phyloP scores from a whole-genome alignment of 2,113 vertebrate genomes.

The Zeus faber region DNA sequence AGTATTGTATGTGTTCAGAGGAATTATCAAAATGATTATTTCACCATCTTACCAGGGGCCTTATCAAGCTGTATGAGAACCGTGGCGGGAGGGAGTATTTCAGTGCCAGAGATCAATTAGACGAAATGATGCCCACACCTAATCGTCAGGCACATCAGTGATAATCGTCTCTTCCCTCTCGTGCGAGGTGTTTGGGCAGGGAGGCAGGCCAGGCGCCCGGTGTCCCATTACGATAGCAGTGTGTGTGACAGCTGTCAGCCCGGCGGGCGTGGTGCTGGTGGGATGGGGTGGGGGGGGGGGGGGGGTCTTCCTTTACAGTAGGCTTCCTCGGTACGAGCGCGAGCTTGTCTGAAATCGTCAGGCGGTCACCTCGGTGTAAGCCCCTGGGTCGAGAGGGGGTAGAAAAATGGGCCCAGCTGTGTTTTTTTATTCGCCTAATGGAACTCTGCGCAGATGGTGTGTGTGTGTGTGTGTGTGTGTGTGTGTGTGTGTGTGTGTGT shows the following conservation, averaged over 20 bases:
- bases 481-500: slow-evolving; percentile 1
- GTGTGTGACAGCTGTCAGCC: slow-evolving; percentile 57
- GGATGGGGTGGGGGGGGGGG: slow-evolving; percentile 1
- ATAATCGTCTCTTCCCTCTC: no score
- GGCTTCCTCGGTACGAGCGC: background rate
- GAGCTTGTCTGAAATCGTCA: background rate
- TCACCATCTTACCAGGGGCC: no score
- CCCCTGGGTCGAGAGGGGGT: slow-evolving; percentile 21
- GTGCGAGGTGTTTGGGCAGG: no score
- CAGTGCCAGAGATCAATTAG: no score
- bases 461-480: slow-evolving; percentile 1
- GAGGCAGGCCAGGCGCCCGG: no score
- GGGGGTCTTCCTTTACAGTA: background rate
- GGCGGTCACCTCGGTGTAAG: slow-evolving; percentile 13
- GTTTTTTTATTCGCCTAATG: slow-evolving; percentile 51
- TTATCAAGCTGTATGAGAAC: no score
- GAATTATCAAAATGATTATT: no score
- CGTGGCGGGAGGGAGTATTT: no score
- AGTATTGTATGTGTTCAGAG: no score
- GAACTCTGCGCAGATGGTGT: slow-evolving; percentile 54
- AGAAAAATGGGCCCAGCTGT: slow-evolving; percentile 54
- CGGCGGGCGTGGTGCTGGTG: slow-evolving; percentile 2
- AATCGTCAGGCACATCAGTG: no score
- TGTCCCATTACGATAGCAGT: background rate
- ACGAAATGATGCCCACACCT: no score